Percentiles rank a stretch among this genome's conserved stretches.
These are phyloP conservation scores for Onychostruthus taczanowskii DNA, from an alignment of 2,113 vertebrate species.

Conservation along the genomic window DNA sequence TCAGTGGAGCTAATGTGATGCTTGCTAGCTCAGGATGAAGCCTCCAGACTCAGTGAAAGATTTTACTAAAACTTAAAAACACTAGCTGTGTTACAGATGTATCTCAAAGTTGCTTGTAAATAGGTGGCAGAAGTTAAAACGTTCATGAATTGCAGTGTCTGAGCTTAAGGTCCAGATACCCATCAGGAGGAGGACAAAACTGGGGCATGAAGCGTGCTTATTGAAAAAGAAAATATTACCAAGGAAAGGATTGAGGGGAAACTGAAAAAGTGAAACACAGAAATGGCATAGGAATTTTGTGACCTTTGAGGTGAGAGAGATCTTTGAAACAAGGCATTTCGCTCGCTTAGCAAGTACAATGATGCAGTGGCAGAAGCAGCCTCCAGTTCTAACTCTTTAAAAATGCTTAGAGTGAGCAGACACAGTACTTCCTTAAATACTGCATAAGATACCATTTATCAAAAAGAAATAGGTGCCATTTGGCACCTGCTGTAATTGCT, in stretches of 20 bases:
- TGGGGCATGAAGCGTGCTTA: not conserved
- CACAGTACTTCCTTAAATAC: not conserved
- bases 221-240: not conserved
- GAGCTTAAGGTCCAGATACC: not conserved
- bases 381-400: not conserved
- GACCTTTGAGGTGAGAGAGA: not conserved
- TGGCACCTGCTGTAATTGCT: not conserved
- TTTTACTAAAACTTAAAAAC: not conserved
- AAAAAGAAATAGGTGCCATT: not conserved
- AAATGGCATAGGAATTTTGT: not conserved
- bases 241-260: not conserved
- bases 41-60: not conserved
- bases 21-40: not conserved
- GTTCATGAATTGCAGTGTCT: not conserved
- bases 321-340: not conserved
- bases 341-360: not conserved
- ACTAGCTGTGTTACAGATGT: not conserved
- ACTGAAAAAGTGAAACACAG: not conserved
- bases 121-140: not conserved
- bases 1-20: not conserved
- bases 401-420: conserved; percentile 10
- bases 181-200: not conserved
- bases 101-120: not conserved
- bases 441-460: not conserved
- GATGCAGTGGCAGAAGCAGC: not conserved